Evolutionary conservation across 2,113 vertebrate species (phyloP).

Genomic region (Brachypteracias leptosomus): DNA sequence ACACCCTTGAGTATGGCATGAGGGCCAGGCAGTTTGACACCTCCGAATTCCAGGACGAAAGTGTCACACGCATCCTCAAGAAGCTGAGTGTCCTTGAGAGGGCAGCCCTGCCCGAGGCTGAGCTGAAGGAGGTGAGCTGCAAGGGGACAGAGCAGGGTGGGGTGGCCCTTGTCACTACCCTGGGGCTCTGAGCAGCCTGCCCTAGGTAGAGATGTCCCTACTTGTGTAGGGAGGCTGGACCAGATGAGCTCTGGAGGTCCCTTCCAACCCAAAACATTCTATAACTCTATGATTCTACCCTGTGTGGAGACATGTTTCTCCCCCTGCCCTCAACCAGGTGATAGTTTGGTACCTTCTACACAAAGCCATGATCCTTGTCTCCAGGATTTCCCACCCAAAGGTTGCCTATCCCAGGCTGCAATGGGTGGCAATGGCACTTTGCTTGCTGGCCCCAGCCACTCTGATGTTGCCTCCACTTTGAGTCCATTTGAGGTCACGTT

Average conservation of each 20-base stretch:
- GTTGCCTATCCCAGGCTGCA: neutral
- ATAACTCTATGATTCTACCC: no score
- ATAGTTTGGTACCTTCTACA: neutral
- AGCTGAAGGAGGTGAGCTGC: conserved; percentile 86
- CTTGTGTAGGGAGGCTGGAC: no score
- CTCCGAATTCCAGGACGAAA: conserved; percentile 84
- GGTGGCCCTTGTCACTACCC: neutral
- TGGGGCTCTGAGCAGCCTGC: no score
- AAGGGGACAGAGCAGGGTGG: neutral
- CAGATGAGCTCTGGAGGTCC: no score
- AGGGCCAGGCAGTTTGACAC: conserved; percentile 84
- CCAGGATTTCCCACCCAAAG: neutral
- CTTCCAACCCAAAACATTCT: no score
- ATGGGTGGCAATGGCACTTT: neutral
- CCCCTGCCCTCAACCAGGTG: neutral
- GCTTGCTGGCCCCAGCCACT: neutral
- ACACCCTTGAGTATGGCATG: conserved; percentile 83
- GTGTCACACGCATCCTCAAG: conserved; percentile 81
- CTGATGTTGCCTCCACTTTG: neutral
- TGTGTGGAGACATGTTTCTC: no score
- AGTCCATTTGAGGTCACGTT: neutral
- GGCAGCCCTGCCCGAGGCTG: conserved; percentile 75
- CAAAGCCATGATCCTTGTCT: neutral
- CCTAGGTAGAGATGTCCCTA: no score
- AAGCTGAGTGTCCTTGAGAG: conserved; percentile 90